Base-by-base conservation (phyloP, 30 jellyfish, hydroid and myxozoan genomes). In the Hydra vulgaris region DNA sequence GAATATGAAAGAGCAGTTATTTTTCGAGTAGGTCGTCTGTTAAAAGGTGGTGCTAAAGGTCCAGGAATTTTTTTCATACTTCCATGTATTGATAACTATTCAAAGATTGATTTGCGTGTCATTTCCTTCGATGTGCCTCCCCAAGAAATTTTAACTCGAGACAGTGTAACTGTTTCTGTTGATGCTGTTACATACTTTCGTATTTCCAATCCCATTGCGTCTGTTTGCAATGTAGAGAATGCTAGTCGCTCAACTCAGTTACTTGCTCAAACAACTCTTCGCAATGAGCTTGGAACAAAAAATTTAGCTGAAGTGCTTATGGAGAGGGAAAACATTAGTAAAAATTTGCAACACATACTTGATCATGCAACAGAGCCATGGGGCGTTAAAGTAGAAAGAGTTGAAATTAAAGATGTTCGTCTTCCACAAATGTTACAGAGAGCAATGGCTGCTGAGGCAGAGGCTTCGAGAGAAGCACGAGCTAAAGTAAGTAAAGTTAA, bases 361-460 rank as follows among this genome's bases (percentile, higher is more conserved):
- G 96, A 89, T 69, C 95, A 84, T 25, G 96, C 95, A 0, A 89
- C 96, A 3, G 83, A 89, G 19, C 95, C 95, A 40, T 89, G 96
- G 96, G 96, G 96, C 12, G 96, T 89, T 15, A 89, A 89, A 85
- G 96, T 89, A 68, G 96, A 89, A 89, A 71, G 96, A 75, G 95
- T 89, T 18, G 96, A 89, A 69, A 89, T 89, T 84, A 83, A 84
- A 83, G 96, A 67, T 67, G 84, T 71, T 16, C 84, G 87, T 40
- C 93, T 91, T 54, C 97, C 97, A 79, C 92, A 82, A 71, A 90
- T 79, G 76, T 71, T 91, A 73, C 97, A 91, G 74, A 87, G 97
- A 69, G 97, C 97, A 72, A 91, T 91, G 97, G 97, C 97, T 26
- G 95, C 97, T 8, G 97, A 91, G 72, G 97, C 97, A 8, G 97